phyloP scores from a whole-genome alignment of 1,140 invertebrate genomes.

The Lepeophtheirus salmonis region DNA sequence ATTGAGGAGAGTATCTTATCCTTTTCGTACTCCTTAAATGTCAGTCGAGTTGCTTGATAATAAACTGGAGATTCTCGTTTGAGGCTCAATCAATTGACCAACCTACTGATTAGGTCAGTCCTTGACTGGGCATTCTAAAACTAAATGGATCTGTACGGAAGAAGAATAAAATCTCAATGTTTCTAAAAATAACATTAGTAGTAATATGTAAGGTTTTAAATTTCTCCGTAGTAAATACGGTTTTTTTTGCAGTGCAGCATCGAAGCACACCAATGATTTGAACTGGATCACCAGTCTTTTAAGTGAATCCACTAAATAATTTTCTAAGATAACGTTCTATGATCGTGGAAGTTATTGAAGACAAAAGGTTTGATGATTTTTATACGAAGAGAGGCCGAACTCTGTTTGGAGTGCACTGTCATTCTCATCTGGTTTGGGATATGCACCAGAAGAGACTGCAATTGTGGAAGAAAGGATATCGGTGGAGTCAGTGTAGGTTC shows the following conservation, averaged over 20 bases:
- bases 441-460: conserved; percentile 61
- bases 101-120: too few species aligned
- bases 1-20: too few species aligned
- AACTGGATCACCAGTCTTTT: conserved; percentile 92
- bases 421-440: conserved; percentile 97
- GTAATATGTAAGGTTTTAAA: conserved; percentile 88
- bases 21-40: too few species aligned
- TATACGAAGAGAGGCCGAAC: conserved; percentile 81
- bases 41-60: too few species aligned
- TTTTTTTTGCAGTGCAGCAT: conserved; percentile 80
- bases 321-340: conserved; percentile 83
- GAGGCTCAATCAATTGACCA: too few species aligned
- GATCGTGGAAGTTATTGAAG: conserved; percentile 78
- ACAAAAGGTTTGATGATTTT: conserved; percentile 90
- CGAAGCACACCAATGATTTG: conserved; percentile 84
- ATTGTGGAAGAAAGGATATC: too few species aligned
- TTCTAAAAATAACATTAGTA: conserved; percentile 54
- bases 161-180: too few species aligned
- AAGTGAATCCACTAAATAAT: conserved; percentile 85
- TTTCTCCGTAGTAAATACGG: conserved; percentile 75
- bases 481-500: conserved; percentile 88
- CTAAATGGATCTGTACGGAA: too few species aligned
- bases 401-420: conserved; percentile 94
- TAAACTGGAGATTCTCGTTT: too few species aligned
- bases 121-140: too few species aligned